Evolutionary conservation across 2,888 invertebrate species (phyloP), one percentile per base, ranked within the genome.

Genomic region (Vandiemenella viatica): DNA sequence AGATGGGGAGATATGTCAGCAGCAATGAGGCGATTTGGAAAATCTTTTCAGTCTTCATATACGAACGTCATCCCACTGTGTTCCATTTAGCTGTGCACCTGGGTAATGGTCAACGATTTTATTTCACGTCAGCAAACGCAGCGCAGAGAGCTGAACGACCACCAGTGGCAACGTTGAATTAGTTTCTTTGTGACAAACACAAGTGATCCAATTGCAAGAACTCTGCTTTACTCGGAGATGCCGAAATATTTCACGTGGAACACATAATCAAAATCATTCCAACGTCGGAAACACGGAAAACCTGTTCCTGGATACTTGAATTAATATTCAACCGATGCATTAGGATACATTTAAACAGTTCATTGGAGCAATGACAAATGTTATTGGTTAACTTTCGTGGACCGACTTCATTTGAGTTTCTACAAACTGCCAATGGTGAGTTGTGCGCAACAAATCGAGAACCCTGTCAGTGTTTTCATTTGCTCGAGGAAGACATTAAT

Each of bases 331-430:
- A 57, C 57, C 26, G 57, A 62, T 59, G 60, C 60, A 13, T 49
- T 52, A 64, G 64, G 57, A 62, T 59, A 60, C 60, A 13, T 49
- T 52, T 65, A 64, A 52, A 54, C 63, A 55, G 62, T 63, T 21
- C 61, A 62, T 60, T 61, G 62, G 18, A 63, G 55, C 50, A 56
- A 60, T 40, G 55, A 54, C 45, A 59, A 62, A 50, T 62, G 26
- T 26, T 26, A 26, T 26, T 26, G 13, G 26, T 26, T 18, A 61
- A 61, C 58, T 46, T 53, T 32, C 42, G 46, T 5, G 53, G 47
- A 8, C 41, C 43, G 53, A 59, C 54, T 52, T 58, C 56, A 45
- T 58, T 59, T 43, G 40, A 44, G 43, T 41, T 49, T 41, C 45
- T 58, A 20, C 40, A 43, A 43, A 52, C 48, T 18, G 45, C 45